Evolutionary conservation across 2,888 invertebrate species (phyloP), one percentile per base, ranked within the genome.

Genomic region (Holacanthella duospinosa): DNA sequence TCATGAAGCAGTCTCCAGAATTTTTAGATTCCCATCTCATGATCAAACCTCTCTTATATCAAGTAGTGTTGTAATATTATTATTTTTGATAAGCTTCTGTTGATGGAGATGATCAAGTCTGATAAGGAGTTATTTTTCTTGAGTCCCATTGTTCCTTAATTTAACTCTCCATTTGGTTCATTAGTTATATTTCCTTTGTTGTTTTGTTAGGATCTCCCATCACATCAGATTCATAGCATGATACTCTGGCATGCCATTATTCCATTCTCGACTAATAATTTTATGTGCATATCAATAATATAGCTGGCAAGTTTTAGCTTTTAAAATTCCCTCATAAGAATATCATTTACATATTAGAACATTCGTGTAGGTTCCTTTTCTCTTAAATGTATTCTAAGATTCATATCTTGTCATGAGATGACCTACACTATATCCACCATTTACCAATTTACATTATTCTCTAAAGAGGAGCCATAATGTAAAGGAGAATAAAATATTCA

Each of bases 131-230:
- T n/a, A n/a, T n/a, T n/a, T n/a, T n/a, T n/a, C n/a, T n/a, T n/a
- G n/a, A n/a, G n/a, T n/a, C 55, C 68, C 68, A 71, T 71, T 71
- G 71, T 71, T 71, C 68, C 65, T 61, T 71, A 71, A 71, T 71
- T 71, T 68, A 71, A 68, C 68, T 69, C 67, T 71, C 68, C 67
- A 69, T 71, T 71, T 64, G 66, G 66, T 71, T 71, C 71, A 71
- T 71, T 71, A 69, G 68, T 62, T 64, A 36, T 36, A 36, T 64
- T 61, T 55, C 64, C 57, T 57, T 28, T 55, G 56, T 62, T 60
- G 59, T 61, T 60, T 29, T 57, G 21, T 21, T 19, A 57, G 29
- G n/a, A n/a, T n/a, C n/a, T n/a, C n/a, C n/a, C n/a, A 36, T 36
- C 36, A 36, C 6, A 16, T 16, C 6, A 36, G 57, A 9, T 29